Evolutionary conservation across 1,140 invertebrate genomes (phyloP), one percentile per base, ranked within the genome.

Genomic region (Ericerus pela): DNA sequence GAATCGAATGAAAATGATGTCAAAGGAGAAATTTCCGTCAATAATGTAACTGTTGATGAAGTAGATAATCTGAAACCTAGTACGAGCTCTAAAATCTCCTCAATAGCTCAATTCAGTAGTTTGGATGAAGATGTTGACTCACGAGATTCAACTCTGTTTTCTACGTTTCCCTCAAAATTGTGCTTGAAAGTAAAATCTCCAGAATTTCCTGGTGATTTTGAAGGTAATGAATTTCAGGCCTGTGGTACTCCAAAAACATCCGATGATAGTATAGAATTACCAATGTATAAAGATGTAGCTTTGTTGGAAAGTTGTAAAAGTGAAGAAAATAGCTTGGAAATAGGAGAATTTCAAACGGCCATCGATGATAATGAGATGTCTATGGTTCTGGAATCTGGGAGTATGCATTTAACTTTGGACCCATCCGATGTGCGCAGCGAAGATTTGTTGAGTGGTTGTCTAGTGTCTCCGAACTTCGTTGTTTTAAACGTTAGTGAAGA

Each of bases 201-300:
- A 14, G 26, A 14, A 5, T 47, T 24, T 8, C 20, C 14, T 2
- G 14, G 18, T 4, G 41, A 47, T 47, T 47, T 47, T 14, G 41
- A 47, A 47, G 41, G 14, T 4, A 41, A 14, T 14, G 41, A 24
- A n/a, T n/a, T n/a, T 5, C 6, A 47, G 4, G 11, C 10, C 16
- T 24, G 41, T 22, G n/a, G n/a, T 33, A 33, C 30, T 33, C 16
- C 41, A 24, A 47, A 47, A 14, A 47, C 20, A 14, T 16, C 4
- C 11, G 62, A 63, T 11, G 58, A 60, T 22, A 59, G 58, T 60
- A 53, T 58, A 27, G 62, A 62, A 43, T 36, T 62, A n/a, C 63
- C 64, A 36, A 59, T 65, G 52, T 64, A 64, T 57, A 63, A 65
- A 55, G 64, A 65, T 51, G 62, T 65, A 36, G 62, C 63, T 27